A percentile compares a stretch with the other conserved stretches of the same genome.
These are phyloP conservation scores for Holcopasites calliopsidis DNA, from an alignment of 1,140 invertebrate genomes.

Conservation along the genomic window DNA sequence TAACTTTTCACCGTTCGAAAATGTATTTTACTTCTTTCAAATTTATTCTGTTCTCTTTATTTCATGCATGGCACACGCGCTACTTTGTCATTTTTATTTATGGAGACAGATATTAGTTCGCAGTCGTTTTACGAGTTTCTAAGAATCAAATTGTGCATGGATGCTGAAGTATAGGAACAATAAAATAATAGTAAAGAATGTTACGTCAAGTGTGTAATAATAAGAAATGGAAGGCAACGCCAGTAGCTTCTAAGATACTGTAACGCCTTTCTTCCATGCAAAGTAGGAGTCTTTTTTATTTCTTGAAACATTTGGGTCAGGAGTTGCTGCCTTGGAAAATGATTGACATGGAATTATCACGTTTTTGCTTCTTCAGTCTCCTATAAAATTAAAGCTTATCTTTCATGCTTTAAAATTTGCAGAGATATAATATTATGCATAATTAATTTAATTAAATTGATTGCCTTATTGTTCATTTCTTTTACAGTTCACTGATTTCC, in stretches of 20 bases:
- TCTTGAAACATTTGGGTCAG: neutral
- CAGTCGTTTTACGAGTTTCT: neutral
- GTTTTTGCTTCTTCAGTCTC: too few relatives aligned
- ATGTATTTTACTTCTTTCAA: too few relatives aligned
- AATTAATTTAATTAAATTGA: too few relatives aligned
- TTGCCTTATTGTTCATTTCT: too few relatives aligned
- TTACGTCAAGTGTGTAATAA: neutral
- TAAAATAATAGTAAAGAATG: constrained; percentile 10
- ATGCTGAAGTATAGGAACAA: neutral
- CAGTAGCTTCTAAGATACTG: too few relatives aligned
- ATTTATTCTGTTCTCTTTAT: neutral
- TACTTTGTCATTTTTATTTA: neutral
- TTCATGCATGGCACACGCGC: neutral
- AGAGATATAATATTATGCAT: too few relatives aligned
- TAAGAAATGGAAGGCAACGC: constrained; percentile 14
- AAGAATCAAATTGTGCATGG: neutral
- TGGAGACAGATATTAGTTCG: neutral
- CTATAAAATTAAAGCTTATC: too few relatives aligned
- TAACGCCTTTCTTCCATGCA: neutral
- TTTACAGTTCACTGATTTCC: too few relatives aligned
- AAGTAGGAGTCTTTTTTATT: neutral
- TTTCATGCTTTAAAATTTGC: too few relatives aligned
- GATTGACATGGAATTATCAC: neutral
- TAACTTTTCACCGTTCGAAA: too few relatives aligned
- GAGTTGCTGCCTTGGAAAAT: neutral